Evolutionary conservation across 2,113 vertebrate species (phyloP), one percentile per base, ranked within the genome.

Genomic region (Sinocyclocheilus grahami): DNA sequence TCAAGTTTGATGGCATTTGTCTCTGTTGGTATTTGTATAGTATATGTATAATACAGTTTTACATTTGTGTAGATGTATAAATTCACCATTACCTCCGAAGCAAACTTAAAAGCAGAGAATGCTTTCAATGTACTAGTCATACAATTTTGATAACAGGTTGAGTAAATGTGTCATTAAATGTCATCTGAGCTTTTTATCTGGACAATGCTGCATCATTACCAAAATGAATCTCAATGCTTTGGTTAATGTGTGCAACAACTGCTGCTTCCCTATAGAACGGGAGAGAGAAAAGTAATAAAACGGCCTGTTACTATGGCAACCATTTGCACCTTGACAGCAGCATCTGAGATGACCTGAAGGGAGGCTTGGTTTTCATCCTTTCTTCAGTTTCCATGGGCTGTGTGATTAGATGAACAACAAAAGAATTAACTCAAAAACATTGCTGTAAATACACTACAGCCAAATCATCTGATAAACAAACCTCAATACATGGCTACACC

Each of bases 231-330:
- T 51, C 12, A 51, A 51, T 51, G 48, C 46, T 48, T 48, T 48
- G 46, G 46, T 12, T 48, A 48, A 48, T 51, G 48, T 14, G 12
- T 51, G 12, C 42, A 71, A 83, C 75, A 83, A 82, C 65, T 83
- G 48, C 77, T 72, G 58, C 33, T 76, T 88, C 77, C 85, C 78
- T 33, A 42, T 33, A 85, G 75, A 81, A 55, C 58, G 62, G 71
- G 58, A 37, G 24, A 74, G 81, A 83, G 27, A 51, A 51, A 83
- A 71, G 79, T 87, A 78, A 89, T 91, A n/a, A 84, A 91, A 89
- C 60, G 39, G 86, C 86, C 87, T 85, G 90, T 92, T 92, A 88
- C 91, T 85, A 90, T 83, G 81, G 90, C 87, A 92, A 92, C 91
- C 69, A 37, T 88, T 67, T 85, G 82, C 87, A 88, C 85, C 88